Conservation (phyloP, 2,888 invertebrate genomes). For the Allophyes oxyacanthae region DNA sequence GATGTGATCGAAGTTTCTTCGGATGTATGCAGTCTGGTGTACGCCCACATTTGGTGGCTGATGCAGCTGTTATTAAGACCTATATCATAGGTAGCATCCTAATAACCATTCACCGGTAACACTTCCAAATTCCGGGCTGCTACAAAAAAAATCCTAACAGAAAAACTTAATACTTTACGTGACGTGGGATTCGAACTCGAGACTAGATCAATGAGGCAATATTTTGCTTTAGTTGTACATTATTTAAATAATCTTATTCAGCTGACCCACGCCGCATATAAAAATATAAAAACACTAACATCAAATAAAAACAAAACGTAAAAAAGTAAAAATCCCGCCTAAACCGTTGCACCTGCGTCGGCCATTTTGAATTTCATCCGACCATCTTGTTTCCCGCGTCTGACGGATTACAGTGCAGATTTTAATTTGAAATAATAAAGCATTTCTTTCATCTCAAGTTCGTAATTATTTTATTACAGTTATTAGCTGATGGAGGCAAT, state of each 20-base stretch:
- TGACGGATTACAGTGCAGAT: conserved; percentile 83
- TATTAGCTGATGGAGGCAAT: conserved; percentile 83
- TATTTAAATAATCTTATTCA: background rate
- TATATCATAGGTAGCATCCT: too few species aligned
- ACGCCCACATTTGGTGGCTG: too few species aligned
- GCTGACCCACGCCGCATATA: background rate
- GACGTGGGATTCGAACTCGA: too few species aligned
- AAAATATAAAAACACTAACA: conserved; percentile 18
- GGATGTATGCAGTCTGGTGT: too few species aligned
- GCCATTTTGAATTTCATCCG: conserved; percentile 72
- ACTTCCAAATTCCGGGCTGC: too few species aligned
- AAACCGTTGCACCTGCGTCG: conserved; percentile 75
- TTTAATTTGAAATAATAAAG: conserved; percentile 80
- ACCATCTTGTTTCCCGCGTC: conserved; percentile 71
- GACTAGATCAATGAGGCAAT: too few species aligned
- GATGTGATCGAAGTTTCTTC: too few species aligned
- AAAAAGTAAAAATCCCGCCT: conserved; percentile 65
- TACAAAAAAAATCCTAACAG: too few species aligned
- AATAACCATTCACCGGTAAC: too few species aligned
- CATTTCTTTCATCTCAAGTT: conserved; percentile 74
- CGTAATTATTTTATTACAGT: conserved; percentile 79
- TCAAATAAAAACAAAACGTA: conserved; percentile 51
- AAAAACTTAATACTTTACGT: too few species aligned
- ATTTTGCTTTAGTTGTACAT: too few species aligned
- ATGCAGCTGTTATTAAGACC: too few species aligned